Base-by-base conservation (phyloP, 2,797 vertebrate genomes). In the Rousettus madagascariensis region DNA sequence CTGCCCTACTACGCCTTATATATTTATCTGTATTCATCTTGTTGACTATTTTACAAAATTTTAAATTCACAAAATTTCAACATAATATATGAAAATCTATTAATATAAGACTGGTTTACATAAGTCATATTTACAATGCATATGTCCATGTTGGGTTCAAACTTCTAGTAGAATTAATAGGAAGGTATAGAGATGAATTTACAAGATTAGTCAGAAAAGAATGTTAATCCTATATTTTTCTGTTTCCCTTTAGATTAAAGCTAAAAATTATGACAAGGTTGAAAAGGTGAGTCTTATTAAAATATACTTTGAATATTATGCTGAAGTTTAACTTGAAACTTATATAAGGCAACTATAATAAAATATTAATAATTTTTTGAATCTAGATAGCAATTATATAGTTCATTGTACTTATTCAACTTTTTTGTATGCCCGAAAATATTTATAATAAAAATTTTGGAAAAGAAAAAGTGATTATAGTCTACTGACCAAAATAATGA, bases 201-300 rank as follows among this genome's bases (percentile, higher is more conserved):
- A 20, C 63, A 95, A 74, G 19, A n/a, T 43, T 90, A 83, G 49
- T 72, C 26, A 86, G 53, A 94, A 88, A 79, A 33, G 33, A 33
- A 33, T 95, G 16, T 96, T 97, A 98, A 98, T 96, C 57, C 95
- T 96, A n/a, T 96, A 77, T 98, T 97, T 97, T 98, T 97, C 91
- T 98, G 92, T 98, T 98, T 98, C 89, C 94, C 98, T 99, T 94
- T 99, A 99, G 99, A 99, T 99, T 98, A 99, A 99, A 99, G 99
- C 99, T 98, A 99, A 99, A 99, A 99, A 99, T 99, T 99, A 99
- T 99, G 99, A 99, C 99, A 99, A 99, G 95, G 99, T 99, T 98
- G 99, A 99, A 98, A 99, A 99, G 99, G 99, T 99, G 99, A 99
- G 99, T 99, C 83, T 55, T 95, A 4, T 97, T 93, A 95, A 95